Evolutionary conservation across 2,888 invertebrate species (phyloP).

Genomic region (Leptopilina syphax): DNA sequence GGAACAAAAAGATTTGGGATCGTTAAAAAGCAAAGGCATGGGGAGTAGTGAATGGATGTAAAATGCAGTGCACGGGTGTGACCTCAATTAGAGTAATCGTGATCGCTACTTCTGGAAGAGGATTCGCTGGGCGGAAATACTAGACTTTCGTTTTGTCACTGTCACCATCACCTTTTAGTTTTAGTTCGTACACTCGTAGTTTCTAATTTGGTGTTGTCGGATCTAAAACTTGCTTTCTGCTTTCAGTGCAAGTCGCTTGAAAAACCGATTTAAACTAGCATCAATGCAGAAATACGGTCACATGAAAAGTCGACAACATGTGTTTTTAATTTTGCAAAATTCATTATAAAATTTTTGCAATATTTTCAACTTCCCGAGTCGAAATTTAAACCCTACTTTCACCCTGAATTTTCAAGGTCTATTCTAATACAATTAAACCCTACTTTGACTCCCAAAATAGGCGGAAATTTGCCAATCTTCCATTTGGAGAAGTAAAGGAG

Average conservation of each 20-base stretch:
- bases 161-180: constrained; percentile 14
- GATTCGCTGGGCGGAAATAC: constrained; percentile 20
- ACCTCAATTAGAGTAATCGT: constrained; percentile 17
- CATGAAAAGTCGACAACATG: not conserved
- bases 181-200: constrained; percentile 11
- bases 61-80: constrained; percentile 5
- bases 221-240: constrained; percentile 1
- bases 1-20: not conserved
- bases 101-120: constrained; percentile 9
- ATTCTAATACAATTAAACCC: too few species aligned
- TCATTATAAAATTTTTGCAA: not conserved
- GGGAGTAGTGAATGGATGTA: constrained; percentile 6
- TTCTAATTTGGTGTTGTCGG: constrained; percentile 15
- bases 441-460: too few species aligned
- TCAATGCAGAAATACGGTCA: not conserved
- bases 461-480: too few species aligned
- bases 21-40: constrained; percentile 3
- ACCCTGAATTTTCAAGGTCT: too few species aligned
- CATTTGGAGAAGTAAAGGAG: too few species aligned
- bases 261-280: not conserved
- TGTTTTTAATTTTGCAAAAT: not conserved
- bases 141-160: constrained; percentile 20
- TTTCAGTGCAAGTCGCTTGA: not conserved
- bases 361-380: too few species aligned
- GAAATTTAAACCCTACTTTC: too few species aligned